Base-by-base conservation (phyloP, 2,888 invertebrate genomes). In the Bimastos eiseni region DNA sequence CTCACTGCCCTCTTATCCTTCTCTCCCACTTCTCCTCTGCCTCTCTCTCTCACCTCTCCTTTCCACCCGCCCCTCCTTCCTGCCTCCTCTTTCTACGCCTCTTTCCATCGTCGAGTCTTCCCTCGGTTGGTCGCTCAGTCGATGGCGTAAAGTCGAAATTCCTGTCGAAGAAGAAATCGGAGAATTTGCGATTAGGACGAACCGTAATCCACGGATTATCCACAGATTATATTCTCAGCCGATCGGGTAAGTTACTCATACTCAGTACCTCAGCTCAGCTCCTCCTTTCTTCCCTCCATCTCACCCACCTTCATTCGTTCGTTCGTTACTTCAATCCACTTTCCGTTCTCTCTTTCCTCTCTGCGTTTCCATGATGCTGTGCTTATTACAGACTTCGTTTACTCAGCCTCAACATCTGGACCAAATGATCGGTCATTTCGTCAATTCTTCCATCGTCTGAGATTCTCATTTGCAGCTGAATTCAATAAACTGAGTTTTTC, bases 121-220 rank as follows among this genome's bases (percentile, higher is more conserved):
- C 15, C 21, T 86, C 84, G 33, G 34, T 8, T 11, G 5, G 11
- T 34, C 84, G 86, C n/a, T n/a, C n/a, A n/a, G 86, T 86, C 86
- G 37, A 86, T 86, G 37, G 34, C 24, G 6, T 86, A 11, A 86
- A 86, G 86, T 86, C 36, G 34, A 34, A 86, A 36, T 86, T 86
- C 86, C 37, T 86, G 86, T 86, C 24, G 36, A 36, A 36, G 37
- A 36, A 36, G 37, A 34, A 86, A 86, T 86, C 21, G 37, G 86
- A 86, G 86, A 86, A 21, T 86, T 86, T 36, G 86, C 19, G 86
- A 86, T 86, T 86, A 86, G 86, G 37, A 37, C 86, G 17, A 86
- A 86, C 17, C 86, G 30, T 24, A 36, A 86, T 36, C 84, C 24
- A 6, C 86, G 36, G 86, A 86, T 86, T 36, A 86, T 86, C 86